These are phyloP conservation scores for Drosophila mulleri DNA, from an alignment of 2,888 invertebrate species.

Conservation along the genomic window DNA sequence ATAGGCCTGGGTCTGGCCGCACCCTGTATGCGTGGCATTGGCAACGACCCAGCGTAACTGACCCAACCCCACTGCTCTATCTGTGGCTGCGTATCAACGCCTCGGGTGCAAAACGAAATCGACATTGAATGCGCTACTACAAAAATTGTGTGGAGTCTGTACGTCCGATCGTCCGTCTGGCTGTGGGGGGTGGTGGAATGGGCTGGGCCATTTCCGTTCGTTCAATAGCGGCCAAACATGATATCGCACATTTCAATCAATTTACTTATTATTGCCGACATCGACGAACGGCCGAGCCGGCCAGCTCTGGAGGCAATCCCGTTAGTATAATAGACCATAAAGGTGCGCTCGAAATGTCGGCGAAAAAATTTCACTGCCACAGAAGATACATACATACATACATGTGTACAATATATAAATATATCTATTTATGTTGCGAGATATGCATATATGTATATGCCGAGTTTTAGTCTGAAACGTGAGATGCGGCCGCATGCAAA, in stretches of 20 bases:
- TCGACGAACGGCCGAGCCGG: constrained; percentile 36
- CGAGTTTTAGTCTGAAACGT: constrained; percentile 56
- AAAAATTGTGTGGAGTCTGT: constrained; percentile 46
- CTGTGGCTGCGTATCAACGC: constrained; percentile 70
- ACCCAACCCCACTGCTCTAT: constrained; percentile 64
- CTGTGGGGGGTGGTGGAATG: constrained; percentile 8
- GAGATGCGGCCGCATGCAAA: constrained; percentile 76
- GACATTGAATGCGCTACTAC: constrained; percentile 80
- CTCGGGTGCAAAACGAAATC: constrained; percentile 77
- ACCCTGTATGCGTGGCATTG: constrained; percentile 71
- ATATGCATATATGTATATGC: constrained; percentile 16
- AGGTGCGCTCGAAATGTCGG: constrained; percentile 67
- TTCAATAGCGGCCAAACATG: constrained; percentile 69
- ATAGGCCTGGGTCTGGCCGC: constrained; percentile 42
- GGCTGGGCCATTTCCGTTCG: constrained; percentile 72
- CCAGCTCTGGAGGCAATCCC: constrained; percentile 75
- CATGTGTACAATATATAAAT: constrained; percentile 14
- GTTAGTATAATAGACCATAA: constrained; percentile 79
- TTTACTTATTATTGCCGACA: constrained; percentile 71
- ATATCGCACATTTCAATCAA: constrained; percentile 81
- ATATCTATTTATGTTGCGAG: constrained; percentile 10
- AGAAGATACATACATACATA: background rate
- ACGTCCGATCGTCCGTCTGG: background rate
- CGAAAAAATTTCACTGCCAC: constrained; percentile 53
- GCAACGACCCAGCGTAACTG: constrained; percentile 66